Evolutionary conservation across 1,140 invertebrate species (phyloP), one percentile per base, ranked within the genome.

Genomic region (Amyelois transitella): DNA sequence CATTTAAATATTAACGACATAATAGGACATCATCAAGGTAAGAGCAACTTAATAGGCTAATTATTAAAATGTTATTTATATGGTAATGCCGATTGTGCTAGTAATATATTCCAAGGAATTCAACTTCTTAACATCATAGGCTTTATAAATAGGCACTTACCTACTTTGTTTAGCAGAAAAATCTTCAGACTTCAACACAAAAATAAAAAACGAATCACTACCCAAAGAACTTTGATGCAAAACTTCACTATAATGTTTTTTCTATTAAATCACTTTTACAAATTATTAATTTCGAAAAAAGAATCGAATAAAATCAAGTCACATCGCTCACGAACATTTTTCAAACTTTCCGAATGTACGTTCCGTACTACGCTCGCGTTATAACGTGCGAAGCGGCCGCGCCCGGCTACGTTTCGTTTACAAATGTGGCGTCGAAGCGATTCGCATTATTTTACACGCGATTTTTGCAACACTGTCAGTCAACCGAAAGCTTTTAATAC

Each of bases 41-140:
- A 48, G 8, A 22, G 18, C 38, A 53, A 14, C 2, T 6, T 24
- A 22, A 53, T 38, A n/a, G 17, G 8, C 18, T 43, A 21, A 28
- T 52, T 18, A 43, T 22, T 53, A 25, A 44, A 43, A 32, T 44
- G 38, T 22, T 44, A 22, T 43, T 53, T 43, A 53, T 44, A 21
- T 20, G 45, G 19, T 48, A 21, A 48, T 21, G 2, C 20, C n/a
- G 2, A 17, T 18, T 21, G 20, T 12, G 19, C 45, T 48, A n/a
- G n/a, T n/a, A 59, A 58, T 61, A 55, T 61, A 59, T 66, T 62
- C 60, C 64, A 73, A 69, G 66, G 66, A 73, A 53, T 65, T 58
- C 70, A 45, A 60, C 61, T 57, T 62, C 58, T 66, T 63, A 69
- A 69, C 60, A 62, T 65, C 60, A 60, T 57, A 61, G 62, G 64